Conservation (phyloP, 1,140 invertebrate genomes). For the Pinna nobilis region DNA sequence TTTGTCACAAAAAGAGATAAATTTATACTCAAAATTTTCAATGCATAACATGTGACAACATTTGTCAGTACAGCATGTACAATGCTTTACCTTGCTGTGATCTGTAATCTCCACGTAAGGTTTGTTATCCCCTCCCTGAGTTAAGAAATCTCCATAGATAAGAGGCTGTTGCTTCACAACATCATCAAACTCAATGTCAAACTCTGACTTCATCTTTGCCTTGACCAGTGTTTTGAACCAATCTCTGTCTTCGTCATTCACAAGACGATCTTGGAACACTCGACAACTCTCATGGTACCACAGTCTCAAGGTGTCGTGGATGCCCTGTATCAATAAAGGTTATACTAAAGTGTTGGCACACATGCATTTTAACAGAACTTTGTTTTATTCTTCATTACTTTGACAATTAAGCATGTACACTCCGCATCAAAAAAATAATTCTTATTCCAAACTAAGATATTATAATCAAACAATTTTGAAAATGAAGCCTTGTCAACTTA, state of each 20-base stretch:
- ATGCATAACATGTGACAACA: too few relatives aligned
- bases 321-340: constrained; percentile 41
- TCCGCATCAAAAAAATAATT: too few relatives aligned
- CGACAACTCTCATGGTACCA: constrained; percentile 75
- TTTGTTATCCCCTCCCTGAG: constrained; percentile 62
- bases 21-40: too few relatives aligned
- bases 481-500: too few relatives aligned
- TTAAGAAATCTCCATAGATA: constrained; percentile 76
- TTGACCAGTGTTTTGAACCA: constrained; percentile 72
- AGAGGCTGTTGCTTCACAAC: constrained; percentile 70
- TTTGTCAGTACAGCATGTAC: too few relatives aligned
- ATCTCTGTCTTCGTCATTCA: constrained; percentile 74
- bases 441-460: too few relatives aligned
- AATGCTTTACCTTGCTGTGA: constrained; percentile 65
- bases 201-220: constrained; percentile 71
- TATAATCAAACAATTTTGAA: too few relatives aligned
- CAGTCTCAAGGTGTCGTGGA: constrained; percentile 68
- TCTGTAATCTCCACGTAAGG: constrained; percentile 72
- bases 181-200: constrained; percentile 66
- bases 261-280: constrained; percentile 76
- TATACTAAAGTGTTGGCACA: too few relatives aligned
- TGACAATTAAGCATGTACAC: too few relatives aligned
- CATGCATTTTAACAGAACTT: too few relatives aligned
- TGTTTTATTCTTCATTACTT: too few relatives aligned
- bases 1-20: too few relatives aligned